Evolutionary conservation across 2,113 vertebrate species (phyloP).

Genomic region (Stegostoma tigrinum): DNA sequence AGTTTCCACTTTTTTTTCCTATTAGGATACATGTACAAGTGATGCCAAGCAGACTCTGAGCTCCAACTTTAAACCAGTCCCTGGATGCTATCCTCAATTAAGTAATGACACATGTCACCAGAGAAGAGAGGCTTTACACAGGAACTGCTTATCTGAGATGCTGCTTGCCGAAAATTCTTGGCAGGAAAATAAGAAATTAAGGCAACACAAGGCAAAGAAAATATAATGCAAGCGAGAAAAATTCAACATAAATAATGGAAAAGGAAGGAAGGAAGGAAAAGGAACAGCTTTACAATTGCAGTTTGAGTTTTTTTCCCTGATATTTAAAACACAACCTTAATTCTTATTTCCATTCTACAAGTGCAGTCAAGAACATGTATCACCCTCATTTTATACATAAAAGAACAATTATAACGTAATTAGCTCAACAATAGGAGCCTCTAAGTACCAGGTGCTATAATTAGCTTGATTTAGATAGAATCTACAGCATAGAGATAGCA

Average conservation of each 20-base stretch:
- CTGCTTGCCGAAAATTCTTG: background rate
- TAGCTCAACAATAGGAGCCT: background rate
- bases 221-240: background rate
- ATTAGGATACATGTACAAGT: background rate
- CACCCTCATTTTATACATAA: background rate
- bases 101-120: background rate
- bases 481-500: background rate
- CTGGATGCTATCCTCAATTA: conserved; percentile 5
- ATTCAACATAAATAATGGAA: background rate
- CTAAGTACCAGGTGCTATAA: background rate
- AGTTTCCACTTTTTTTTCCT: background rate
- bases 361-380: background rate
- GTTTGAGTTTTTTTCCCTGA: background rate
- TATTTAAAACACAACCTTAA: background rate
- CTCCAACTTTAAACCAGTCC: background rate
- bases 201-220: background rate
- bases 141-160: background rate
- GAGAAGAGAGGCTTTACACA: background rate
- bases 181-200: background rate
- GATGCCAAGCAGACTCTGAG: background rate
- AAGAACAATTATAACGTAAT: background rate
- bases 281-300: background rate
- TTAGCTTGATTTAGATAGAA: background rate
- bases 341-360: background rate
- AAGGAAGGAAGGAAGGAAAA: background rate